phyloP scores from a whole-genome alignment of 2,888 invertebrate genomes.

The Acronicta leporina region DNA sequence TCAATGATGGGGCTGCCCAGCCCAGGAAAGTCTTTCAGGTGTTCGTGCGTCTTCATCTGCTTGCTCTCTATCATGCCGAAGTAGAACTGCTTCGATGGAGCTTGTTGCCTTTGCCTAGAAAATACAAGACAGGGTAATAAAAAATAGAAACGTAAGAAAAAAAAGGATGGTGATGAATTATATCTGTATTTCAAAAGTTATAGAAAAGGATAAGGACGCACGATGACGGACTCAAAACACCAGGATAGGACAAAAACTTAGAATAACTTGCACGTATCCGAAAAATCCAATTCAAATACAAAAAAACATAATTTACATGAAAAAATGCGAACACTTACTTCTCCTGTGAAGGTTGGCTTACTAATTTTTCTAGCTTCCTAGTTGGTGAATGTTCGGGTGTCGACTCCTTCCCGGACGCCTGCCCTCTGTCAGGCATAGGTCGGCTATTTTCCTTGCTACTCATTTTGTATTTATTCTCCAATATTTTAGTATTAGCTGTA shows the following conservation, averaged over 20 bases:
- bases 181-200: too few relatives aligned
- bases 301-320: too few relatives aligned
- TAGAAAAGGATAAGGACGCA: too few relatives aligned
- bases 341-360: conserved; percentile 62
- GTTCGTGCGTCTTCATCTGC: conserved; percentile 72
- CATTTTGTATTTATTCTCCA: conserved; percentile 69
- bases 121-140: not conserved
- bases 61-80: conserved; percentile 93
- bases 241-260: too few relatives aligned
- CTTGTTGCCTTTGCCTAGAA: conserved; percentile 71
- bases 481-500: conserved; percentile 61
- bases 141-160: too few relatives aligned
- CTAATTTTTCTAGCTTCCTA: conserved; percentile 71
- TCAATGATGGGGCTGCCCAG: conserved; percentile 84
- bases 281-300: not conserved
- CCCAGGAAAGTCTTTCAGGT: conserved; percentile 83
- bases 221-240: too few relatives aligned
- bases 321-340: conserved; percentile 66
- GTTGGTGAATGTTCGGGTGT: conserved; percentile 90
- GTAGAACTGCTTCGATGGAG: conserved; percentile 90
- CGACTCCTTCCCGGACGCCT: conserved; percentile 91
- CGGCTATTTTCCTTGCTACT: conserved; percentile 74
- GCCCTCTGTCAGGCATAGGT: conserved; percentile 85
- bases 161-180: too few relatives aligned
- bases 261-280: too few relatives aligned